Conservation (phyloP, 2,888 invertebrate genomes). For the Stenodera caucasica region DNA sequence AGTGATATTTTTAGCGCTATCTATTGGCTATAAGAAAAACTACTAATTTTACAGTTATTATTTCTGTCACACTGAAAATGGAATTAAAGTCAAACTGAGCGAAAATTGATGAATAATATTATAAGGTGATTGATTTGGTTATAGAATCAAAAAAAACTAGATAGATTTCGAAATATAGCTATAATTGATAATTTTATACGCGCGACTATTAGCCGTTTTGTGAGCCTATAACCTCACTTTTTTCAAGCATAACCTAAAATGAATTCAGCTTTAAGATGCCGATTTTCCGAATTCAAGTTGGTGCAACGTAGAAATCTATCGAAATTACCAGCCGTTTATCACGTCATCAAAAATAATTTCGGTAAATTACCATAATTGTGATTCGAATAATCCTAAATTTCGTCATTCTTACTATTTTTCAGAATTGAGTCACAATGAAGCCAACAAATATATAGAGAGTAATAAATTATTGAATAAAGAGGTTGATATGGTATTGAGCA, state of each 20-base stretch:
- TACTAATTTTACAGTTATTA: too few species aligned
- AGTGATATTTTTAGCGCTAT: too few species aligned
- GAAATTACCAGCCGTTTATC: neutral
- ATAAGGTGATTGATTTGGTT: too few species aligned
- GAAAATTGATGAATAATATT: too few species aligned
- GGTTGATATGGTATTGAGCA: conserved; percentile 26
- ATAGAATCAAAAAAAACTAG: too few species aligned
- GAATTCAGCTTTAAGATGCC: too few species aligned
- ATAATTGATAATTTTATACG: too few species aligned
- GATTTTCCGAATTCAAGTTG: neutral
- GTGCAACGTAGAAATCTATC: neutral
- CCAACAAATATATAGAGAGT: conserved; percentile 28
- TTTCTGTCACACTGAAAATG: too few species aligned
- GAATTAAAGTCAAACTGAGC: too few species aligned
- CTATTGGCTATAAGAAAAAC: too few species aligned
- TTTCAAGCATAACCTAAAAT: neutral
- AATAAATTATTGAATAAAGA: conserved; percentile 31
- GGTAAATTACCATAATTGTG: conserved; percentile 9
- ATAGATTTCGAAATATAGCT: too few species aligned
- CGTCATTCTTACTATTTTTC: conserved; percentile 7
- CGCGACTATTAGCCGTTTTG: too few species aligned
- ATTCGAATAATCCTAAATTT: neutral
- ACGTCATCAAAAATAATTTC: conserved; percentile 19
- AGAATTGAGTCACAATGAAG: conserved; percentile 23
- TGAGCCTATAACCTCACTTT: neutral